Base-by-base conservation (phyloP, 2,888 invertebrate genomes). In the Drosophila macrospina region DNA sequence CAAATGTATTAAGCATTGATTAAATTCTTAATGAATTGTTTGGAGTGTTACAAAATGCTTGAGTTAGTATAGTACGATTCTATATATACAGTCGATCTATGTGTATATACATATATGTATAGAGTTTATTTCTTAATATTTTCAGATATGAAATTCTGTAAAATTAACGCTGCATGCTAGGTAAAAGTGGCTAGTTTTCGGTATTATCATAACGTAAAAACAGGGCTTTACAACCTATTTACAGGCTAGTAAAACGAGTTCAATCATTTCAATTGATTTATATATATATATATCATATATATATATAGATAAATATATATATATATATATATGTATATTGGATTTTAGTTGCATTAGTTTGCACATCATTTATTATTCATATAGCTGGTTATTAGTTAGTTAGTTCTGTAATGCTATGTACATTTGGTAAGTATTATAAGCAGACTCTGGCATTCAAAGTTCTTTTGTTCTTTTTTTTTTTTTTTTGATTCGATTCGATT, bases 241-340 rank as follows among this genome's bases (percentile, higher is more conserved):
- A 91, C 91, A 91, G 91, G 91, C 91, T 91, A 91, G 91, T 91
- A 91, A 91, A 91, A 91, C 91, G 91, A 91, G 91, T 91, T 91
- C 76, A 88, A 87, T 87, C 89, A 78, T 80, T 54, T 42, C 16
- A 61, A 70, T 82, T 71, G 30, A 64, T 57, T 37, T 52, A 59
- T 56, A 55, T 24, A 50, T 7, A 45, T 36, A 69, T 36, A 37
- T 54, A 37, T 51, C n/a, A 16, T 30, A 66, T 24, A 16, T 34
- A 39, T 52, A 10, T 6, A 51, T 37, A 28, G 16, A 51, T 39
- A 37, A 13, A 63, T 61, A 32, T 52, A 60, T 65, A 51, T 30
- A 41, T 36, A 15, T 6, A 47, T 64, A 62, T 13, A 42, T 50
- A 73, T 44, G 26, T 57, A 37, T 55, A 28, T 57, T 39, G 28